Evolutionary conservation across 2,113 vertebrate genomes (phyloP).

Genomic region (Xerus inauris): DNA sequence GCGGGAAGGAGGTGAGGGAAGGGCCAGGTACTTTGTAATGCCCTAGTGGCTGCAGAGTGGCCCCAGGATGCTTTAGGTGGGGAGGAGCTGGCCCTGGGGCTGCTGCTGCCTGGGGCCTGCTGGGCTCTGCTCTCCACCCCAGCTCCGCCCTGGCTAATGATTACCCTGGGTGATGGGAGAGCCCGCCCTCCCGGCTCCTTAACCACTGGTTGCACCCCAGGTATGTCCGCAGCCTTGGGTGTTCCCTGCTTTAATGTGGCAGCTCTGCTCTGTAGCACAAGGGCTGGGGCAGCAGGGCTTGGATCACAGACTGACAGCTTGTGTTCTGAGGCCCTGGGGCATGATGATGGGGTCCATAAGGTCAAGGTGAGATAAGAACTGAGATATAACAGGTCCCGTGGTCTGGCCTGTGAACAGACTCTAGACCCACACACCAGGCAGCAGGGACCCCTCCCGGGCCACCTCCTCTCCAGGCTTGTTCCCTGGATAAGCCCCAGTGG

Average conservation of each 20-base stretch:
- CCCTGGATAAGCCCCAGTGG: neutral
- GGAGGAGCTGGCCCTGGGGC: neutral
- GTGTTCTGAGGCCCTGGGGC: neutral
- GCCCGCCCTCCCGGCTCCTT: neutral
- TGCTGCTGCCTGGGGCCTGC: too few relatives aligned
- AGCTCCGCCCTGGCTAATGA: constrained; percentile 66
- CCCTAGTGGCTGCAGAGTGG: neutral
- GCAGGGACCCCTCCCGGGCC: neutral
- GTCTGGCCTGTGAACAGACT: neutral
- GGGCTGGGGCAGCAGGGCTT: neutral
- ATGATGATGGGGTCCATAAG: neutral
- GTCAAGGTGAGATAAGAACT: neutral
- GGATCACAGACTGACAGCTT: neutral
- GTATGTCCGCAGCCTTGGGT: constrained; percentile 46
- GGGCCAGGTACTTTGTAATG: neutral
- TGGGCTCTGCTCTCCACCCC: too few relatives aligned
- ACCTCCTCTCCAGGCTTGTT: too few relatives aligned
- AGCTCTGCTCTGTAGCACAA: neutral
- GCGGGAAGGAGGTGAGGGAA: neutral
- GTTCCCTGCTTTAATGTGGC: constrained; percentile 65
- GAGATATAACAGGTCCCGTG: neutral
- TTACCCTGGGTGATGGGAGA: neutral
- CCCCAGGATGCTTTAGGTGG: neutral
- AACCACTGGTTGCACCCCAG: constrained; percentile 52
- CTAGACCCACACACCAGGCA: neutral